These are phyloP conservation scores for Stercorarius parasiticus DNA, from an alignment of 2,113 vertebrate species.

Conservation along the genomic window DNA sequence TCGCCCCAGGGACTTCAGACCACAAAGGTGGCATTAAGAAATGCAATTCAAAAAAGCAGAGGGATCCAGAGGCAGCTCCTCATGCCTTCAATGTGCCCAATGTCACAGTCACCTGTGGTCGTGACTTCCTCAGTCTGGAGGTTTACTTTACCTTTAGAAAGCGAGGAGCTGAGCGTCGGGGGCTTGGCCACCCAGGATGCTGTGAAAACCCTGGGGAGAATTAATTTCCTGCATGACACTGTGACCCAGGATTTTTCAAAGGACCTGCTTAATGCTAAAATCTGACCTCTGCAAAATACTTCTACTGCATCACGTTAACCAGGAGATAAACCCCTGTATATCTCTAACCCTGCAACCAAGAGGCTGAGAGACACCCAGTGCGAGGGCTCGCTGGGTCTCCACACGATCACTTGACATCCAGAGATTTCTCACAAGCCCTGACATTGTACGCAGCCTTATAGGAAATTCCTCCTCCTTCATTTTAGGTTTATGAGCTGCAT, in stretches of 20 bases:
- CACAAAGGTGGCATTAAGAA: background rate
- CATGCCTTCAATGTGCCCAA: accelerated
- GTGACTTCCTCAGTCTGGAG: background rate
- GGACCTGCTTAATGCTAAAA: background rate
- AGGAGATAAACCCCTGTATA: background rate
- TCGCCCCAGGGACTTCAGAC: accelerated
- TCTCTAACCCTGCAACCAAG: background rate
- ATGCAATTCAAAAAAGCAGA: accelerated
- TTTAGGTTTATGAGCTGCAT: background rate
- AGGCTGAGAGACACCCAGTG: accelerated
- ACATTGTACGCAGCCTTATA: background rate
- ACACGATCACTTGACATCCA: accelerated
- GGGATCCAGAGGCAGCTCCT: background rate
- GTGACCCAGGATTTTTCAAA: accelerated
- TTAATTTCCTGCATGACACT: background rate
- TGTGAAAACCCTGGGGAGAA: background rate
- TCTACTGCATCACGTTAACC: background rate
- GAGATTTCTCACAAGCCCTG: background rate
- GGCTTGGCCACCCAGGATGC: background rate
- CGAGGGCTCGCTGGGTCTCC: background rate
- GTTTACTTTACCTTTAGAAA: background rate
- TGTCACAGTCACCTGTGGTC: accelerated
- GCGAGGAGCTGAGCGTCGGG: accelerated
- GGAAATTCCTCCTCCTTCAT: background rate
- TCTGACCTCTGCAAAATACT: background rate